Evolutionary conservation across 2,113 vertebrate species (phyloP).

Genomic region (Genyomyrus donnyi): DNA sequence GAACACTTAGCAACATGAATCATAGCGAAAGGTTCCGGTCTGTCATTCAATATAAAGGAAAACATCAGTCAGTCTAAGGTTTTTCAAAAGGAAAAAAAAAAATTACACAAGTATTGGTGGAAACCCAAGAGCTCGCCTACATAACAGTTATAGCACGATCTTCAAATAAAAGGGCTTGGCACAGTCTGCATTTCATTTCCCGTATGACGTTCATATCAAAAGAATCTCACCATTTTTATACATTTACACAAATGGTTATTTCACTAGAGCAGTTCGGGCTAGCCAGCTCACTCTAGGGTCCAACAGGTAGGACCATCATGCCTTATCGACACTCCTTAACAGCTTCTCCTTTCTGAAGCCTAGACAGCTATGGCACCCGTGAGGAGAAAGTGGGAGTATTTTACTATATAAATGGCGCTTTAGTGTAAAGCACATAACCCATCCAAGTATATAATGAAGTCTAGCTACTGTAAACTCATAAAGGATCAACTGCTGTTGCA

Average conservation of each 20-base stretch:
- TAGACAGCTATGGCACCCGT: background rate
- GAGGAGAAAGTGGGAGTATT: background rate
- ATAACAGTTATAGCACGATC: background rate
- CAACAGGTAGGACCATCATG: background rate
- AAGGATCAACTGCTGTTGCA: background rate
- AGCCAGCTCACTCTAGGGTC: background rate
- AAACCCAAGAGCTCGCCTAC: background rate
- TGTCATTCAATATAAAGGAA: background rate
- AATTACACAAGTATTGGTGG: background rate
- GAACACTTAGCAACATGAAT: background rate
- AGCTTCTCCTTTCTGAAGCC: background rate
- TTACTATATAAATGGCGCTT: background rate
- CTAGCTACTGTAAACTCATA: background rate
- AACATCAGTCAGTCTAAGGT: background rate
- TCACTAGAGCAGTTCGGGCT: background rate
- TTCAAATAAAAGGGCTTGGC: background rate
- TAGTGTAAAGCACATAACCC: background rate
- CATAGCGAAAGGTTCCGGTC: background rate
- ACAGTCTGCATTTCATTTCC: background rate
- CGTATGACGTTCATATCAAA: background rate
- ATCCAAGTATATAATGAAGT: background rate
- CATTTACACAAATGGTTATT: background rate
- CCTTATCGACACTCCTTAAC: background rate
- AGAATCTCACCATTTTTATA: background rate
- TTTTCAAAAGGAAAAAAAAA: background rate